Percentiles rank a stretch among this genome's conserved stretches.
phyloP scores from a whole-genome alignment of 2,113 vertebrate species.

The Apus apus region DNA sequence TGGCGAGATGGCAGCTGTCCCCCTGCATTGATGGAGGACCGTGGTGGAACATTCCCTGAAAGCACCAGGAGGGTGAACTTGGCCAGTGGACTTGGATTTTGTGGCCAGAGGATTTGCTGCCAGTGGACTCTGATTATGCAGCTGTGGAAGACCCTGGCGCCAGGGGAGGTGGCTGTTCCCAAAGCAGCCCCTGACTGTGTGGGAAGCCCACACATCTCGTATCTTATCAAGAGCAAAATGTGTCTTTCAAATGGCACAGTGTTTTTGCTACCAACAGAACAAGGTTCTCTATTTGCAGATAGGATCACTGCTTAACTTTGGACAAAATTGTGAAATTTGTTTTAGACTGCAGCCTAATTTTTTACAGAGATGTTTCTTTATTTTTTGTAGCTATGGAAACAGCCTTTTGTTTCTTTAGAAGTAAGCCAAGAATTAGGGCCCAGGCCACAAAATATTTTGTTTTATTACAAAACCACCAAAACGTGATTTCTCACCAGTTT shows the following conservation, averaged over 20 bases:
- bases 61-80: too few species aligned
- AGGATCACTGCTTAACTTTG: not conserved
- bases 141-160: too few species aligned
- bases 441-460: conserved; percentile 53
- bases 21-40: too few species aligned
- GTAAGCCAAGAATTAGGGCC: conserved; percentile 38
- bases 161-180: too few species aligned
- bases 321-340: conserved; percentile 13
- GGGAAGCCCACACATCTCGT: not conserved
- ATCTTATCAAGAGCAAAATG: not conserved
- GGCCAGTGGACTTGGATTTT: not conserved
- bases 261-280: not conserved
- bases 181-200: too few species aligned
- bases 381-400: conserved; percentile 40
- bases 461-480: conserved; percentile 66
- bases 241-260: not conserved
- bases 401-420: conserved; percentile 42
- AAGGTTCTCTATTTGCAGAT: not conserved
- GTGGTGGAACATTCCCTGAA: too few species aligned
- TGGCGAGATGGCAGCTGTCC: too few species aligned
- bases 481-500: conserved; percentile 58
- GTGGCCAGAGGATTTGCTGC: too few species aligned
- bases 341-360: conserved; percentile 13
- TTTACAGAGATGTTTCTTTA: conserved; percentile 7
- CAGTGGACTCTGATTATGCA: too few species aligned